phyloP scores from a whole-genome alignment of 2,888 invertebrate genomes.

The Campoplex capitator region DNA sequence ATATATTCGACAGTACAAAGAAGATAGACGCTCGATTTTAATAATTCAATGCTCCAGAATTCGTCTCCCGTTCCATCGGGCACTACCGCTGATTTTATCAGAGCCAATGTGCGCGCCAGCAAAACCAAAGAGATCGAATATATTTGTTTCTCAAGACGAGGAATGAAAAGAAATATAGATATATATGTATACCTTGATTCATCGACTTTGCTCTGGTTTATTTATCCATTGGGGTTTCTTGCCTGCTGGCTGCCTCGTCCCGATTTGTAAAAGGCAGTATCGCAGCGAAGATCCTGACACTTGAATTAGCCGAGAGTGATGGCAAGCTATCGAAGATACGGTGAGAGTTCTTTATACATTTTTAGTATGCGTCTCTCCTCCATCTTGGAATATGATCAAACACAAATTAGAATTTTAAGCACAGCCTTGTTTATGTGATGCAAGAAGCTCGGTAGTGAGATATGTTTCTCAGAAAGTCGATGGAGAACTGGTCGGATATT shows the following conservation, averaged over 20 bases:
- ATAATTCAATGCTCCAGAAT: conserved; percentile 50
- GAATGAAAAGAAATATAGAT: neutral
- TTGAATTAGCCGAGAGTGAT: conserved; percentile 31
- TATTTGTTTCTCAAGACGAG: conserved; percentile 17
- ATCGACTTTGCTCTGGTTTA: conserved; percentile 7
- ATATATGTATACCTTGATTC: conserved; percentile 4
- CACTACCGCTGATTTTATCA: conserved; percentile 26
- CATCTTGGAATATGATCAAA: neutral
- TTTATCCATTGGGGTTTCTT: conserved; percentile 12
- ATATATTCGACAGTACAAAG: conserved; percentile 12
- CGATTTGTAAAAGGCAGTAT: conserved; percentile 20
- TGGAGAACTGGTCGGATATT: neutral
- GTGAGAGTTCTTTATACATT: conserved; percentile 6
- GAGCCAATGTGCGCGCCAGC: neutral
- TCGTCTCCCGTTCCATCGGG: conserved; percentile 24
- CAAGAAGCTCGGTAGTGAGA: neutral
- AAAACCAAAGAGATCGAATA: conserved; percentile 18
- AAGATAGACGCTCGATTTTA: conserved; percentile 34
- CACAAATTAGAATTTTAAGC: neutral
- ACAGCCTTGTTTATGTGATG: neutral
- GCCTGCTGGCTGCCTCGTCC: conserved; percentile 2
- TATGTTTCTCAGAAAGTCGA: neutral
- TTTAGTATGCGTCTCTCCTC: conserved; percentile 1
- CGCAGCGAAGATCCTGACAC: conserved; percentile 31
- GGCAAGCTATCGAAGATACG: conserved; percentile 22